These are phyloP conservation scores for Festucalex cinctus DNA, from an alignment of 2,113 vertebrate genomes.

Conservation along the genomic window DNA sequence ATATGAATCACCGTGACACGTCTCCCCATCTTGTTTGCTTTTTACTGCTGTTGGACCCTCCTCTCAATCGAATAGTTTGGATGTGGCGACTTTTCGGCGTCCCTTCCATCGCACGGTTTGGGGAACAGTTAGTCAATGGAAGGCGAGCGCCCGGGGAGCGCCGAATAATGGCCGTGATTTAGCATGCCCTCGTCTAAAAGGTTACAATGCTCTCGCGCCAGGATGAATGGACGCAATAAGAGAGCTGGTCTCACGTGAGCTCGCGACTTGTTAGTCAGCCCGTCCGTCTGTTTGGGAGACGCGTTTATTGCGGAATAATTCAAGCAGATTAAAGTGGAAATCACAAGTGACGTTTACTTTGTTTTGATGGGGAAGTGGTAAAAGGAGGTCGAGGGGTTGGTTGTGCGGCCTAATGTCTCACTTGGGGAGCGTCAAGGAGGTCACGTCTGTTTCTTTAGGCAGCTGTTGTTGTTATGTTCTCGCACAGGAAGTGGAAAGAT, in stretches of 20 bases:
- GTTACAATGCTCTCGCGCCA: conserved; percentile 58
- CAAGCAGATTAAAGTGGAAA: conserved; percentile 38
- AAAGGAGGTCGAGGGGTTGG: conserved; percentile 16
- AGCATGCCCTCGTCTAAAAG: conserved; percentile 60
- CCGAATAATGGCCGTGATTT: conserved; percentile 67
- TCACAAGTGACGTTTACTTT: conserved; percentile 35
- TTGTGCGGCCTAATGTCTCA: conserved; percentile 36
- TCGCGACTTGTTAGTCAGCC: conserved; percentile 15
- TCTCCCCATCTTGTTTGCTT: conserved; percentile 16
- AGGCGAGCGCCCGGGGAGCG: conserved; percentile 56
- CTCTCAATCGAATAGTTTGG: conserved; percentile 1
- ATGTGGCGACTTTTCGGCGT: conserved; percentile 7
- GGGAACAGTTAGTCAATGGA: conserved; percentile 61
- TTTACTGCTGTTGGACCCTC: conserved; percentile 24
- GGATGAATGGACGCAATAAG: conserved; percentile 68
- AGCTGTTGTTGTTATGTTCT: conserved; percentile 29
- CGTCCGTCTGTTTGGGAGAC: neutral
- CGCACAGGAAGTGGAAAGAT: conserved; percentile 13
- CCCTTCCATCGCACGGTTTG: conserved; percentile 45
- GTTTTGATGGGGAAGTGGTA: conserved; percentile 21
- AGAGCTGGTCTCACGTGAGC: conserved; percentile 58
- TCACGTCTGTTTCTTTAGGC: conserved; percentile 29
- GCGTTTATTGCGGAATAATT: conserved; percentile 35
- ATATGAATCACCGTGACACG: conserved; percentile 53
- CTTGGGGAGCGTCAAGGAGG: conserved; percentile 30